phyloP scores from a whole-genome alignment of 2,888 invertebrate genomes.

The Cataglyphis cursor region DNA sequence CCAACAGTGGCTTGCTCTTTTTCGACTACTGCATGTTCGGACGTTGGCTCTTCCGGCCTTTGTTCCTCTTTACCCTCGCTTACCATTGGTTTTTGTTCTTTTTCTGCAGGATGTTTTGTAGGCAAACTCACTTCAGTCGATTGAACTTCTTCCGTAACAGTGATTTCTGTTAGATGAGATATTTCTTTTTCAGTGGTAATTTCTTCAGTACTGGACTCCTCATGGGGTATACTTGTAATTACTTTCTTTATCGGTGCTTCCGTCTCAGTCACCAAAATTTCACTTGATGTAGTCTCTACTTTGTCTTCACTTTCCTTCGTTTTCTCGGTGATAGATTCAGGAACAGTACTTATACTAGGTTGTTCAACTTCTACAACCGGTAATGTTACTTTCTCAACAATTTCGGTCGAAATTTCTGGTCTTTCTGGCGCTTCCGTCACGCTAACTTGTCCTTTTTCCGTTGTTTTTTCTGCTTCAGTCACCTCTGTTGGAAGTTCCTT shows the following conservation, averaged over 20 bases:
- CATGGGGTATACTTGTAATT: conserved; percentile 59
- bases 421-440: conserved; percentile 37
- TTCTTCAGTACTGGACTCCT: conserved; percentile 62
- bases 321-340: conserved; percentile 46
- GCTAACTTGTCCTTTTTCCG: conserved; percentile 37
- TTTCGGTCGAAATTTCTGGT: conserved; percentile 38
- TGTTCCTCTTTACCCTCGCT: conserved; percentile 51
- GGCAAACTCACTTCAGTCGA: conserved; percentile 48
- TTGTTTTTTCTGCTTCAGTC: conserved; percentile 53
- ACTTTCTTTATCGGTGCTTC: conserved; percentile 57
- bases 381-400: conserved; percentile 24
- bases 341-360: conserved; percentile 4
- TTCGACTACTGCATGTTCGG: conserved; percentile 48
- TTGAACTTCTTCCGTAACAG: conserved; percentile 33
- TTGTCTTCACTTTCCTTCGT: conserved; percentile 53
- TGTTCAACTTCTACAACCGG: conserved; percentile 23
- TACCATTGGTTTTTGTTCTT: conserved; percentile 18
- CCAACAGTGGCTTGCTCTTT: conserved; percentile 43
- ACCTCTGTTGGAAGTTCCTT: conserved; percentile 59
- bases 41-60: conserved; percentile 54
- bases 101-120: conserved; percentile 26
- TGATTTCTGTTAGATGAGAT: conserved; percentile 30
- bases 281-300: background rate
- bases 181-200: conserved; percentile 27
- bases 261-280: conserved; percentile 18